Evolutionary conservation across 2,797 vertebrate species (phyloP).

Genomic region (Liasis olivaceus): DNA sequence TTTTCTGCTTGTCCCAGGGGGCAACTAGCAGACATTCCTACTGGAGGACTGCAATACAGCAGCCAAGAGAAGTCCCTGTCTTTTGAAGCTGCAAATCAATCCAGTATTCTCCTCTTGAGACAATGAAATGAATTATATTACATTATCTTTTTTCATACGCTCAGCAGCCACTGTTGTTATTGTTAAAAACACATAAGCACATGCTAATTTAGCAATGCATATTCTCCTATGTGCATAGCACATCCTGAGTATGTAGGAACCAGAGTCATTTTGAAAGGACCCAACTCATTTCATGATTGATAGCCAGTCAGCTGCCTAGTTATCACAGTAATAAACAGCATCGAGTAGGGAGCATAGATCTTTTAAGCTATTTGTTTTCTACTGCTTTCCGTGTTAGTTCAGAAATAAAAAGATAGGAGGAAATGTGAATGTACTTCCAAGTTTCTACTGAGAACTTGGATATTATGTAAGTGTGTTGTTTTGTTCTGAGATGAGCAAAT

Average conservation of each 20-base stretch:
- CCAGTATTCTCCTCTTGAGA: background rate
- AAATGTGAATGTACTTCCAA: constrained; percentile 35
- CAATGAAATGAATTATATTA: background rate
- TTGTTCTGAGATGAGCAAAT: constrained; percentile 49
- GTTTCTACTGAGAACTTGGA: background rate
- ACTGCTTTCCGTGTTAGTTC: background rate
- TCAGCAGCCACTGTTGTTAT: background rate
- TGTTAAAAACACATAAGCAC: background rate
- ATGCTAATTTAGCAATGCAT: background rate
- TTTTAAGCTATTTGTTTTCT: constrained; percentile 34
- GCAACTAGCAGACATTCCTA: background rate
- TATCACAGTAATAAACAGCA: background rate
- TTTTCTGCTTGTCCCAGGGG: background rate
- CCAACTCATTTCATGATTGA: background rate
- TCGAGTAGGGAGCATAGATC: background rate
- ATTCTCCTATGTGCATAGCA: background rate
- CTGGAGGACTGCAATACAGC: background rate
- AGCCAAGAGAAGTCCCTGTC: background rate
- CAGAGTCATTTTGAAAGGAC: background rate
- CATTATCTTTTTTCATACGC: background rate
- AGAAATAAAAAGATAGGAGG: background rate
- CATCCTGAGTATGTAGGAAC: background rate
- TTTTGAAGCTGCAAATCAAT: background rate
- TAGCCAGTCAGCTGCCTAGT: background rate
- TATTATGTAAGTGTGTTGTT: constrained; percentile 53